Percentiles rank a stretch among this genome's conserved stretches.
These are phyloP conservation scores for Bugula neritina DNA, from an alignment of 2,888 invertebrate species.

Conservation along the genomic window DNA sequence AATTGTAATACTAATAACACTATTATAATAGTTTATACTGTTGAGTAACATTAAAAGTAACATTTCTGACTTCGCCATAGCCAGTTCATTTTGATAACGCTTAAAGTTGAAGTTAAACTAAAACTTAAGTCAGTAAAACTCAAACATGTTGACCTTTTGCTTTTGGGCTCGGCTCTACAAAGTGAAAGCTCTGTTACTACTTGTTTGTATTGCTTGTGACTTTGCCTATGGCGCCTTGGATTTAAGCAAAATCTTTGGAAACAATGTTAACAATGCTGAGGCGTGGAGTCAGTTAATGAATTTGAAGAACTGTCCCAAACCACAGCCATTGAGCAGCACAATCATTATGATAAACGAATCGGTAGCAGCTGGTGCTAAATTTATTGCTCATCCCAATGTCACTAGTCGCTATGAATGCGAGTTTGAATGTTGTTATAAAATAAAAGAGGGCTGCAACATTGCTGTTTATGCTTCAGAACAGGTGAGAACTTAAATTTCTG, in stretches of 20 bases:
- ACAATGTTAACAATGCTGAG: neutral
- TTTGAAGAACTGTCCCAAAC: slow-evolving; percentile 7
- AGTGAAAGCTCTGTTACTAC: no score
- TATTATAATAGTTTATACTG: no score
- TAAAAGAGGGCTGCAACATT: neutral
- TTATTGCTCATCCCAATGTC: neutral
- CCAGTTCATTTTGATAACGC: no score
- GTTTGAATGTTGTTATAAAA: slow-evolving; percentile 21
- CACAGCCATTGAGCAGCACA: neutral
- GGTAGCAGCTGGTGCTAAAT: slow-evolving; percentile 5
- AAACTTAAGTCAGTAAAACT: no score
- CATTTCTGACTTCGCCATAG: no score
- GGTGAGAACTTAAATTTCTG: no score
- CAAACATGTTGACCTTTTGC: no score
- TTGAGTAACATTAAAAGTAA: no score
- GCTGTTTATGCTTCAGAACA: slow-evolving; percentile 6
- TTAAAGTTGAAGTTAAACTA: no score
- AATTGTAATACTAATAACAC: no score
- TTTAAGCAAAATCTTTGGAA: slow-evolving; percentile 2
- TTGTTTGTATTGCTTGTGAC: no score
- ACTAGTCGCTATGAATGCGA: slow-evolving; percentile 20
- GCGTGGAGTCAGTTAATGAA: slow-evolving; percentile 2
- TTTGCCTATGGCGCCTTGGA: neutral
- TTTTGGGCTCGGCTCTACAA: no score
- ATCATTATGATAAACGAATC: slow-evolving; percentile 20